Evolutionary conservation across 1,140 invertebrate species (phyloP), one percentile per base, ranked within the genome.

Genomic region (Araneus ventricosus): DNA sequence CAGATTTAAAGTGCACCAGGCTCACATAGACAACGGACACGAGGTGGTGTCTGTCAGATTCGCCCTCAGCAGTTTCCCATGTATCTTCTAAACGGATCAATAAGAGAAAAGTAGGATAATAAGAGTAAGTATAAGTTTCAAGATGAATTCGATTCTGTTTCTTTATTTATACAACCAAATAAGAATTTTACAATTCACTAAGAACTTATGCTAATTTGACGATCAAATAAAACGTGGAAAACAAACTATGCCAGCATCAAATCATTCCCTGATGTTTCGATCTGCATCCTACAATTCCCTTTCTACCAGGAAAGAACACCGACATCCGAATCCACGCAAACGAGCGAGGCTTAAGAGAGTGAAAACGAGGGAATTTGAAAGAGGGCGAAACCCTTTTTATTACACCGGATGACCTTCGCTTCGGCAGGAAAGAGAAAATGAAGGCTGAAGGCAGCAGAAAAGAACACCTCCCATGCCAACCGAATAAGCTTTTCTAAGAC

Each of bases 281-380:
- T 52, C 59, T 24, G n/a, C 22, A 63, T 24, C 59, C 59, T 17
- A n/a, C 59, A 63, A 8, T 5, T 24, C 22, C 59, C 59, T 4
- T 24, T n/a, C 59, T 63, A 24, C 59, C n/a, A 34, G 10, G 27
- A 70, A 70, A 70, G 8, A 22, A 82, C 8, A 7, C 79, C 41
- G 20, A 82, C 20, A 82, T 17, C 30, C 75, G 30, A 37, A 59
- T 24, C 10, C 30, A 61, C 17, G 27, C 85, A 87, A 87, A 87
- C 59, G 86, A 70, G 14, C 34, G 7, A 2, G 41, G 57, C 45
- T 88, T 17, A 67, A 61, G 41, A 88, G 61, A 88, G 85, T 87
- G 85, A 87, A 87, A 87, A 87, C 85, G 82, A 87, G 59, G 22
- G 37, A 70, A 88, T 88, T 88, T 84, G 39, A 84, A 84, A 57